Conservation (phyloP, 1,140 invertebrate genomes). For the Anastrepha obliqua region DNA sequence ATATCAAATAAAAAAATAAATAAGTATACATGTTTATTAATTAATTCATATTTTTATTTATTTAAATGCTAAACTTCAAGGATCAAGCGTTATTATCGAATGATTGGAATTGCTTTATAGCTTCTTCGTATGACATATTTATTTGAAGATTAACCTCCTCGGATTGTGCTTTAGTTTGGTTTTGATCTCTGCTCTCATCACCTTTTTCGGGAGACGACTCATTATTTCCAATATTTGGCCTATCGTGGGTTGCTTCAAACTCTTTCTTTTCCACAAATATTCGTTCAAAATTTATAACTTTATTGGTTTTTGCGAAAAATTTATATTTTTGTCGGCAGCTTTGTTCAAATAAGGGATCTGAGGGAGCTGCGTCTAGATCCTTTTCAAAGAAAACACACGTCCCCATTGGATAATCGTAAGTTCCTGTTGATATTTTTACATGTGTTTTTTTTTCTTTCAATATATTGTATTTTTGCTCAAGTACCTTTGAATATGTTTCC, state of each 20-base stretch:
- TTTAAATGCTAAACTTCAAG: constrained; percentile 36
- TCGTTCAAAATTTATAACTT: constrained; percentile 76
- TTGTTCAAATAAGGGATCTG: constrained; percentile 76
- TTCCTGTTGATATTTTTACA: constrained; percentile 64
- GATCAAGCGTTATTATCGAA: constrained; percentile 37
- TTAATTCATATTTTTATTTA: neutral
- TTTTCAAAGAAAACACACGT: constrained; percentile 77
- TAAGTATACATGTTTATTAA: neutral
- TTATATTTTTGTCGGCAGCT: constrained; percentile 71
- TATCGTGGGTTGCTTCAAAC: constrained; percentile 19
- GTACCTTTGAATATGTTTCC: constrained; percentile 74
- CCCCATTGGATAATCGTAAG: constrained; percentile 76
- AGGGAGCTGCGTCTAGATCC: constrained; percentile 68
- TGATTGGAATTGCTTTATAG: constrained; percentile 55
- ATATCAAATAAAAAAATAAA: neutral
- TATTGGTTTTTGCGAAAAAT: constrained; percentile 76
- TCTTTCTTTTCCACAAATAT: constrained; percentile 73
- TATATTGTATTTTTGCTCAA: neutral
- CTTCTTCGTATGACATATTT: constrained; percentile 57
- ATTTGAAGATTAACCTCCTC: constrained; percentile 51
- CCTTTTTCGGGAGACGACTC: neutral
- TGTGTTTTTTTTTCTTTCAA: constrained; percentile 10
- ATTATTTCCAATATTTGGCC: neutral
- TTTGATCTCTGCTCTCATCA: neutral
- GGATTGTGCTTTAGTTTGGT: neutral